Base-by-base conservation (phyloP, 2,113 vertebrate species). In the Sapajus apella region DNA sequence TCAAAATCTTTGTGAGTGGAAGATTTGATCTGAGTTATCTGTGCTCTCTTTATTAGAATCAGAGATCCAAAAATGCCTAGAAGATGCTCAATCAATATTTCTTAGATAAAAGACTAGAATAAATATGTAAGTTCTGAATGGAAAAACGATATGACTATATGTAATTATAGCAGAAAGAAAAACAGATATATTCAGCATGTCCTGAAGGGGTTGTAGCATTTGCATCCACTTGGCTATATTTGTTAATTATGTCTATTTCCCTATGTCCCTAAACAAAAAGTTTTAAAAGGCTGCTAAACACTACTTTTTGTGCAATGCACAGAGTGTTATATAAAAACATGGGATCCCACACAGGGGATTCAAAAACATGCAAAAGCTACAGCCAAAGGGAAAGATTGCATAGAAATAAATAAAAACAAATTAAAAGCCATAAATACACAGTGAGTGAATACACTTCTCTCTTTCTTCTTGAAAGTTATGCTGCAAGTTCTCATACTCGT, bases 91-190 rank as follows among this genome's bases (percentile, higher is more conserved):
- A 37, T 32, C 72, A 83, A 35, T 21, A 9, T 3, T 47, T 95
- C 32, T 30, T 37, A 17, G 70, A 11, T n/a, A 64, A 86, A 64
- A 35, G 21, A 43, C 12, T 16, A 70, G 25, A 79, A 77, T 75
- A n/a, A 77, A 5, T 95, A 20, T 73, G 1, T 61, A 27, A 45
- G 86, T 87, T 77, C 50, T 82, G 50, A 76, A 35, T 16, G 43
- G 37, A 45, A 68, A 14, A 17, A 18, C 4, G 1, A 35, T 21
- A 1, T 10, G 16, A 61, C 0, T n/a, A 7, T 43, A 9, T 7
- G 20, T 55, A 35, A 55, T 50, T 32, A 21, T 5, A 80, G 16
- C 35, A 27, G 47, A 9, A 76, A 70, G 25, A 47, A 30, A 18
- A 58, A 43, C 35, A 16, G 7, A 2, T 14, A 10, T 18, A 17